Base-by-base conservation (phyloP, 2,888 invertebrate genomes). In the Leptarthrus brevirostris region DNA sequence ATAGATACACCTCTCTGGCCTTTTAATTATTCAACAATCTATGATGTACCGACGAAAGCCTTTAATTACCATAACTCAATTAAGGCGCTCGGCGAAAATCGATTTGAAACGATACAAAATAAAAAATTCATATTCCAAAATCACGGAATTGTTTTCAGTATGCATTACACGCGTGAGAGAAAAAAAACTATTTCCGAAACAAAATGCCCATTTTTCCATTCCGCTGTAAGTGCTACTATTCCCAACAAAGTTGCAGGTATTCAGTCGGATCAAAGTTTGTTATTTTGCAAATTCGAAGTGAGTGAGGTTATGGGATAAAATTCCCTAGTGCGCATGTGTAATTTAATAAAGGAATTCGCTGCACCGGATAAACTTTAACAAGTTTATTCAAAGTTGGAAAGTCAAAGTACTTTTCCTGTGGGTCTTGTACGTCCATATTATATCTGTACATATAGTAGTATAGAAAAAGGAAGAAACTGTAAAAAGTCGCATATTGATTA, bases 331-430 rank as follows among this genome's bases (percentile, higher is more conserved):
- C 58, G 58, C 58, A 58, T 58, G 58, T 58, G 58, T 58, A 58
- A 58, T 58, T 58, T 58, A 58, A 58, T 58, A 58, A 58, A 58
- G 58, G 36, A 58, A 58, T 58, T 58, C 58, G 36, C 36, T 58
- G 58, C 58, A 58, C 58, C 58, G 58, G 58, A 58, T 58, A 58
- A 58, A 58, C 58, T 58, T 58, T 58, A 58, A 58, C 58, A 58
- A 58, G 58, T 58, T 58, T 58, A 58, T 34, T 58, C 58, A 58
- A 58, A 58, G 58, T 58, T 58, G 58, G 36, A 58, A 58, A 58
- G 58, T 58, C 58, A 58, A 34, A 58, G 58, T 36, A 36, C 58
- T 58, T 58, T 36, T 20, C 58, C 36, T 18, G 58, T 58, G 58
- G 58, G 58, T 36, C 36, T 20, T 56, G 58, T 12, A 36, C 20